Evolutionary conservation across 2,888 invertebrate genomes (phyloP), one percentile per base, ranked within the genome.

Genomic region (Phania funesta): DNA sequence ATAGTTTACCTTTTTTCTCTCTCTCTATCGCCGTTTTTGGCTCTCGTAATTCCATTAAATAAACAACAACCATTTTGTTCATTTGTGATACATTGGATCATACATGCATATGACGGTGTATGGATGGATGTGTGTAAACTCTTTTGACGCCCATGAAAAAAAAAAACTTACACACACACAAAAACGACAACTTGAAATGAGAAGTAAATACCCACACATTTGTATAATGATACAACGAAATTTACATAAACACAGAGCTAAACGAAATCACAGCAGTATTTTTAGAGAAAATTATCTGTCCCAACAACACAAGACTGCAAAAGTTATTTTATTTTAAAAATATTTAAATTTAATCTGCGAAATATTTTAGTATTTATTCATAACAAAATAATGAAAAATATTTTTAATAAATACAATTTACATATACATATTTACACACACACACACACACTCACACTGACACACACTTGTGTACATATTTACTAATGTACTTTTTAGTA

Each of bases 321-420:
- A 62, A 38, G 24, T 46, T 75, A 48, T 76, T 65, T 54, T 48
- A 44, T 68, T 68, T 24, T 24, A 52, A n/a, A 20, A 9, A 44
- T 46, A 68, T 78, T 73, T 75, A 70, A 70, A 73, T 54, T 62
- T 54, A 67, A 73, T 77, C 71, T n/a, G 11, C 35, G 22, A 81
- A 81, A 81, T 81, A 77, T 77, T 77, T 81, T 56, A 73, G 81
- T 20, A 73, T 77, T 77, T 81, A 77, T 81, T 81, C 81, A 81
- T 81, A 81, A 81, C 35, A 73, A 81, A n/a, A n/a, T n/a, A n/a
- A n/a, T n/a, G n/a, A n/a, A n/a, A 60, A 62, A 16, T 38, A 20
- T 46, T 38, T 60, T 50, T 50, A 68, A 70, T 41, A 75, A 68
- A 74, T 48, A 62, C n/a, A n/a, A n/a, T n/a, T n/a, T n/a, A n/a